These are phyloP conservation scores for Chlorocebus sabaeus DNA, from an alignment of 2,113 vertebrate species.

Conservation along the genomic window DNA sequence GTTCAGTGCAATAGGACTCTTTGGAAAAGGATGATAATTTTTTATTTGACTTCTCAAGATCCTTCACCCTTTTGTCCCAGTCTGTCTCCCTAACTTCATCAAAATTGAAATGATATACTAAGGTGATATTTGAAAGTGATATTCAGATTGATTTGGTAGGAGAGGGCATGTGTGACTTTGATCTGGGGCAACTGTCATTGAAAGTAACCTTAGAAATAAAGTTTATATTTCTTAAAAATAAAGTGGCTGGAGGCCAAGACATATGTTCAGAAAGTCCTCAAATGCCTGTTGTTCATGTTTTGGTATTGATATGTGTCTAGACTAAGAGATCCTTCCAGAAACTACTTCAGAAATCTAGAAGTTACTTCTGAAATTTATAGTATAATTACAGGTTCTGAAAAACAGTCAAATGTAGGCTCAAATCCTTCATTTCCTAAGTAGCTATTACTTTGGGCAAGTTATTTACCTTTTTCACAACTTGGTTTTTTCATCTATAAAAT, in stretches of 20 bases:
- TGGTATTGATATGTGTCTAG: background rate
- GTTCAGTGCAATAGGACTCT: background rate
- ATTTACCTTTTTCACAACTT: background rate
- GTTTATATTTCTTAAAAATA: background rate
- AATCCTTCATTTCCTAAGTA: background rate
- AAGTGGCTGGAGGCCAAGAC: background rate
- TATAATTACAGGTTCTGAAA: background rate
- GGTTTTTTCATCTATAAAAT: background rate
- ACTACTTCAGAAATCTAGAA: background rate
- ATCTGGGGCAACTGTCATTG: background rate
- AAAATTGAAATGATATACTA: background rate
- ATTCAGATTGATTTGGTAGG: background rate
- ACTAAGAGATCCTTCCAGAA: background rate
- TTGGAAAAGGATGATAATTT: background rate
- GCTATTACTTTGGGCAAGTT: background rate
- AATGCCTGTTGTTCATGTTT: background rate
- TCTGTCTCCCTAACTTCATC: background rate
- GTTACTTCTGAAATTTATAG: background rate
- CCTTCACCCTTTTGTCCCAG: background rate
- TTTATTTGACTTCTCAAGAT: background rate
- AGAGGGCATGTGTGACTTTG: background rate
- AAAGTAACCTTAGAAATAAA: background rate
- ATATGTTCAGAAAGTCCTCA: background rate
- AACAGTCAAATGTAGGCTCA: background rate
- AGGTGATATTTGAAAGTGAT: background rate